Percentiles rank a stretch among this genome's conserved stretches.
phyloP scores from a whole-genome alignment of 2,113 vertebrate species.

The Mobula hypostoma region DNA sequence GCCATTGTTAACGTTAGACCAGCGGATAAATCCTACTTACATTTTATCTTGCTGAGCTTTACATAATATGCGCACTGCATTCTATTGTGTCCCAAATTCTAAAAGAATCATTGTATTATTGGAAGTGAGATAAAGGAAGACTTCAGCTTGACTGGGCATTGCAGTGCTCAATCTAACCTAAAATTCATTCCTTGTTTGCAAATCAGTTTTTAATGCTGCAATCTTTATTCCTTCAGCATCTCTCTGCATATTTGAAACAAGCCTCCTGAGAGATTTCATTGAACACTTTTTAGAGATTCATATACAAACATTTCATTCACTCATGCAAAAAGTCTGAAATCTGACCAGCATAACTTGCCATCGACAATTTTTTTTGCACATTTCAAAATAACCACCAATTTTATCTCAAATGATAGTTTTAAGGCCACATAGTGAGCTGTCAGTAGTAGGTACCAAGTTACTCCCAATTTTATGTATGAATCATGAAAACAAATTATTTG shows the following conservation, averaged over 20 bases:
- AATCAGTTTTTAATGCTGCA: not conserved
- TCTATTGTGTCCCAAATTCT: not conserved
- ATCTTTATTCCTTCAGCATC: not conserved
- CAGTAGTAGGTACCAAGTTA: too few relatives aligned
- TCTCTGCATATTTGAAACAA: not conserved
- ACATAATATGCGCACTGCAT: too few relatives aligned
- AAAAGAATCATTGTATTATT: not conserved
- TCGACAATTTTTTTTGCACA: not conserved
- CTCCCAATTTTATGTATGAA: too few relatives aligned
- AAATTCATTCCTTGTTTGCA: not conserved
- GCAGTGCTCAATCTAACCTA: not conserved
- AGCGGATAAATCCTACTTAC: not conserved
- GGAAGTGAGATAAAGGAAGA: not conserved
- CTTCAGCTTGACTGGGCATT: not conserved
- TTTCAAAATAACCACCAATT: not conserved
- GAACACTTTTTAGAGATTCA: not conserved
- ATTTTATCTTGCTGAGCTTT: not conserved
- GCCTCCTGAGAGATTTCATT: not conserved
- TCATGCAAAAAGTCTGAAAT: not conserved
- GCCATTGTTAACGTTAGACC: not conserved
- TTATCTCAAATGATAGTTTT: not conserved
- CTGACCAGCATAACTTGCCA: not conserved
- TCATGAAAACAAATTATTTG: too few relatives aligned
- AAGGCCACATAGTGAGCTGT: not conserved
- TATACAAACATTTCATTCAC: not conserved